Evolutionary conservation across 2,797 vertebrate genomes (phyloP).

Genomic region (Onychomys torridus): DNA sequence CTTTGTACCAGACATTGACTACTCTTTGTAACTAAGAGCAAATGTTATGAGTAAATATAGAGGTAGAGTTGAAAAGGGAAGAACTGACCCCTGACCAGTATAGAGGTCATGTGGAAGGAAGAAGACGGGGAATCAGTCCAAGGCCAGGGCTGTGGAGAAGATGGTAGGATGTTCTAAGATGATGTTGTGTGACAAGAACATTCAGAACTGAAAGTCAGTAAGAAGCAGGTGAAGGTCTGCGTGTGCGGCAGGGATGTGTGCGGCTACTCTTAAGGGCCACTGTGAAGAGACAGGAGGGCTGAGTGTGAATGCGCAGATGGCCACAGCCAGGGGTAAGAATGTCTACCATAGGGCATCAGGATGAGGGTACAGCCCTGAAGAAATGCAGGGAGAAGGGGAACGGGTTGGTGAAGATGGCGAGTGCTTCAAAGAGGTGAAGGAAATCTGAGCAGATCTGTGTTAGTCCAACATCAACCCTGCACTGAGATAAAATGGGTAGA

Average conservation of each 20-base stretch:
- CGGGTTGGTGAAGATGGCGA: accelerated
- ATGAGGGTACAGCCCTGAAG: accelerated
- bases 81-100: background rate
- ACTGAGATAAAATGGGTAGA: background rate
- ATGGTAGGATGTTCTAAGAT: background rate
- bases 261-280: background rate
- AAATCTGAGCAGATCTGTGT: background rate
- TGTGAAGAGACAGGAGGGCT: background rate
- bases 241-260: background rate
- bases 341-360: accelerated
- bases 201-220: background rate
- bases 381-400: background rate
- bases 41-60: background rate
- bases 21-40: background rate
- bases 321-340: background rate
- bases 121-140: background rate
- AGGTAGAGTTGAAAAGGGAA: background rate
- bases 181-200: background rate
- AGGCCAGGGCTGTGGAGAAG: background rate
- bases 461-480: background rate
- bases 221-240: background rate
- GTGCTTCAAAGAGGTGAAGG: background rate
- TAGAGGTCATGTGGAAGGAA: background rate
- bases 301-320: background rate
- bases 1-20: background rate